A percentile compares a stretch with the other conserved stretches of the same genome.
Evolutionary conservation across 2,797 vertebrate genomes (phyloP).

Genomic region (Masticophis lateralis): DNA sequence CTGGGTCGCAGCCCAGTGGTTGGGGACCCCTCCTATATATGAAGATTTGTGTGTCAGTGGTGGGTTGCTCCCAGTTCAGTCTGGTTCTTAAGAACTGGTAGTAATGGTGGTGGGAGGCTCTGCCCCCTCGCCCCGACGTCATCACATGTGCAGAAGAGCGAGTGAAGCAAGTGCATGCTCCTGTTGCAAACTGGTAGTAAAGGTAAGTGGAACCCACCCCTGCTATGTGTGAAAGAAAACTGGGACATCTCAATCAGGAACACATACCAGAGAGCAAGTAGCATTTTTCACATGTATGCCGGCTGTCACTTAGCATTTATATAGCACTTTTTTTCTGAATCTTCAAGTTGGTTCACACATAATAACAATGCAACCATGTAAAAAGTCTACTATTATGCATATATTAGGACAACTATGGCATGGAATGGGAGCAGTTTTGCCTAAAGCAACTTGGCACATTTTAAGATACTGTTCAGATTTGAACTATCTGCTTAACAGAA

Average conservation of each 20-base stretch:
- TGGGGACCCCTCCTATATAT: not conserved
- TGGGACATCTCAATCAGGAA: not conserved
- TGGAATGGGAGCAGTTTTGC: not conserved
- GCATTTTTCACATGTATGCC: not conserved
- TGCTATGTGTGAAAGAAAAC: not conserved
- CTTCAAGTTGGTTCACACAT: not conserved
- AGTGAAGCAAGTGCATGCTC: too few relatives aligned
- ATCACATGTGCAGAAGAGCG: too few relatives aligned
- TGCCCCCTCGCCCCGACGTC: too few relatives aligned
- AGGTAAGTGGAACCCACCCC: too few relatives aligned
- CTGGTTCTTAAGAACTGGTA: too few relatives aligned
- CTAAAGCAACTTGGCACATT: not conserved
- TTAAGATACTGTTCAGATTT: not conserved
- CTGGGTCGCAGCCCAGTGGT: not conserved
- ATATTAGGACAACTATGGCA: not conserved
- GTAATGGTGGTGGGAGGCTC: too few relatives aligned
- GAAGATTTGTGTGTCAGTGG: not conserved
- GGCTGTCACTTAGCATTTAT: not conserved
- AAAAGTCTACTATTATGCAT: not conserved
- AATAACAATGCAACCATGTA: not conserved
- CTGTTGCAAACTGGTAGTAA: too few relatives aligned
- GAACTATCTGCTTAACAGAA: not conserved
- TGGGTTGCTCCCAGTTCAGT: too few relatives aligned
- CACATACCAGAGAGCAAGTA: not conserved
- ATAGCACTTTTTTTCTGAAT: not conserved